Evolutionary conservation across 2,888 invertebrate genomes (phyloP).

Genomic region (Drosophila barbarae): DNA sequence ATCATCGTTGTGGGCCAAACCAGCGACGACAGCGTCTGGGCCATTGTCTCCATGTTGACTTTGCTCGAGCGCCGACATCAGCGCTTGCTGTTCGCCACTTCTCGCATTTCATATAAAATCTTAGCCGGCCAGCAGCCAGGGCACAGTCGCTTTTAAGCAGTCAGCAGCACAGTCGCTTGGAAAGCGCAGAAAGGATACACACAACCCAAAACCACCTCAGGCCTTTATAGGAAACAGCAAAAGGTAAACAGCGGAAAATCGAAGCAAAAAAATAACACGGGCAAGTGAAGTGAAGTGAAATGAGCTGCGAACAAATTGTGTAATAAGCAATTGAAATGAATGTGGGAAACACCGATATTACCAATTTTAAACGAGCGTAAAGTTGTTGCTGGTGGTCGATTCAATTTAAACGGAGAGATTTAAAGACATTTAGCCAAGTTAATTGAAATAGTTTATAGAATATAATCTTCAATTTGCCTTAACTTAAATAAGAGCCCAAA

Average conservation of each 20-base stretch:
- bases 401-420: not conserved
- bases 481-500: not conserved
- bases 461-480: not conserved
- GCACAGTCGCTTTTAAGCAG: conserved; percentile 71
- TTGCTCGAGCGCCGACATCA: conserved; percentile 29
- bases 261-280: conserved; percentile 14
- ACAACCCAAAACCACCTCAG: conserved; percentile 41
- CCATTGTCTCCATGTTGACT: conserved; percentile 49
- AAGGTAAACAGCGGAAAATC: conserved; percentile 63
- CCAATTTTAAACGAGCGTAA: conserved; percentile 19
- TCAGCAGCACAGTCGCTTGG: conserved; percentile 55
- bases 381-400: conserved; percentile 7
- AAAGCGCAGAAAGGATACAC: conserved; percentile 56
- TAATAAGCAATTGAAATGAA: conserved; percentile 48
- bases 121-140: conserved; percentile 60
- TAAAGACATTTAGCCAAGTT: not conserved
- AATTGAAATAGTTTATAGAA: not conserved
- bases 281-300: conserved; percentile 59
- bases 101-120: conserved; percentile 76
- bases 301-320: conserved; percentile 61
- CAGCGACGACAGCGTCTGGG: conserved; percentile 35
- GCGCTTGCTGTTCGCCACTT: conserved; percentile 51
- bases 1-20: conserved; percentile 48
- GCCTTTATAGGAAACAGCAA: conserved; percentile 65
- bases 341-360: conserved; percentile 25